phyloP scores from a whole-genome alignment of 2,113 vertebrate genomes.

The Willisornis vidua region DNA sequence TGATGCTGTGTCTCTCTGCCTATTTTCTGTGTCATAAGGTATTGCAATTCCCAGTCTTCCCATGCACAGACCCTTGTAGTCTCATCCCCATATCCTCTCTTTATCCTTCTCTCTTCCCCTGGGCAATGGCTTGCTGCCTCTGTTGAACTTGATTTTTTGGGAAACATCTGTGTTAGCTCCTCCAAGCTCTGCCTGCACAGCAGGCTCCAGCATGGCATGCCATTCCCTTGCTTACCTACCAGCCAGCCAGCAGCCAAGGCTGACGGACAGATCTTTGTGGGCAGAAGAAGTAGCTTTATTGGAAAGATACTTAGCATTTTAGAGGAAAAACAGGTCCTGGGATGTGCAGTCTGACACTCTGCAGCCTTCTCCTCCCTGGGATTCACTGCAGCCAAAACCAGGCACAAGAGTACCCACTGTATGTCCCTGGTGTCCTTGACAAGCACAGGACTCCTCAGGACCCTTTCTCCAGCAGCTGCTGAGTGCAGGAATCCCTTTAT shows the following conservation, averaged over 20 bases:
- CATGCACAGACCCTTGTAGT: rapidly evolving
- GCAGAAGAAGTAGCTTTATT: background rate
- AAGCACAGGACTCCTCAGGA: background rate
- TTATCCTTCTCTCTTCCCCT: background rate
- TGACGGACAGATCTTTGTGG: background rate
- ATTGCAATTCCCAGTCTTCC: background rate
- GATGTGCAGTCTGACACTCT: background rate
- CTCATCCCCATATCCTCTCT: background rate
- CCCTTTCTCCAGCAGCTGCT: background rate
- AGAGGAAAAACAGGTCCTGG: background rate
- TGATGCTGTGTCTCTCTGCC: background rate
- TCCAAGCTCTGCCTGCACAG: background rate
- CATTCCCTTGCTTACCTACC: background rate
- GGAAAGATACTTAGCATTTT: background rate
- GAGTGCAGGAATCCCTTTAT: background rate
- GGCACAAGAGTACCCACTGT: background rate
- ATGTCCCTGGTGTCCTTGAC: rapidly evolving
- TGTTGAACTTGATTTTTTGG: background rate
- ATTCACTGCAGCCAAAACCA: background rate
- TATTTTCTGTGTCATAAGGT: background rate
- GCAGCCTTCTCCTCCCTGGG: background rate
- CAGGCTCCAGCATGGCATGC: background rate
- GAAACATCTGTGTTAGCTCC: background rate
- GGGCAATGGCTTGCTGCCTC: background rate
- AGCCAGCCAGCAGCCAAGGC: background rate